These are phyloP conservation scores for Lobophora halterata DNA, from an alignment of 2,888 invertebrate genomes.

Conservation along the genomic window DNA sequence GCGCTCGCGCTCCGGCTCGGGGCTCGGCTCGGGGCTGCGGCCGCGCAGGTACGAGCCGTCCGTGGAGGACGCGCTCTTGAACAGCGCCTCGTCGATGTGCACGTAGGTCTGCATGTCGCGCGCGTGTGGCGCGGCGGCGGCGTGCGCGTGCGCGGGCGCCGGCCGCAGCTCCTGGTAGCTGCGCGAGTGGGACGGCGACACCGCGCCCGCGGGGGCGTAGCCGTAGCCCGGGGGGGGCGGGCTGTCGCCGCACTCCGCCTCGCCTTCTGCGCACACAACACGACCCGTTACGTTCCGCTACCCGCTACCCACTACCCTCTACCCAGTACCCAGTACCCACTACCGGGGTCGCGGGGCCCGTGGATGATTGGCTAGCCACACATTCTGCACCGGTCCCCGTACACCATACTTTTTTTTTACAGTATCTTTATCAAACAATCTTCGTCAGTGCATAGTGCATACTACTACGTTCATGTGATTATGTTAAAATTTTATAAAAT, in stretches of 20 bases:
- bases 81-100: conserved; percentile 62
- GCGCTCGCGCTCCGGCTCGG: conserved; percentile 54
- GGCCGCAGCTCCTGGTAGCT: conserved; percentile 74
- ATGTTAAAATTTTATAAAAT: too few species aligned
- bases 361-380: too few species aligned
- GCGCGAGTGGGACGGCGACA: conserved; percentile 68
- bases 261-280: conserved; percentile 63
- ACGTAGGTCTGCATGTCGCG: conserved; percentile 73
- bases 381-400: too few species aligned
- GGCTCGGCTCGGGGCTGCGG: conserved; percentile 55
- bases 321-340: too few species aligned
- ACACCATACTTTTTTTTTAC: too few species aligned
- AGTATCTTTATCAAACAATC: too few species aligned
- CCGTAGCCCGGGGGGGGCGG: conserved; percentile 64
- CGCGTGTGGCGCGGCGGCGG: conserved; percentile 50
- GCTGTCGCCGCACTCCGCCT: conserved; percentile 59
- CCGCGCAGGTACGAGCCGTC: conserved; percentile 61
- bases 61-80: conserved; percentile 52
- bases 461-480: too few species aligned
- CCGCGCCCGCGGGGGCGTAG: conserved; percentile 52
- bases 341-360: too few species aligned
- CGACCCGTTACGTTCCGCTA: conserved; percentile 24
- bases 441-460: too few species aligned
- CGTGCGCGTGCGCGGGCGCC: conserved; percentile 35
- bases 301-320: too few species aligned